Evolutionary conservation across 2,113 vertebrate species (phyloP), one percentile per base, ranked within the genome.

Genomic region (Zingel zingel): DNA sequence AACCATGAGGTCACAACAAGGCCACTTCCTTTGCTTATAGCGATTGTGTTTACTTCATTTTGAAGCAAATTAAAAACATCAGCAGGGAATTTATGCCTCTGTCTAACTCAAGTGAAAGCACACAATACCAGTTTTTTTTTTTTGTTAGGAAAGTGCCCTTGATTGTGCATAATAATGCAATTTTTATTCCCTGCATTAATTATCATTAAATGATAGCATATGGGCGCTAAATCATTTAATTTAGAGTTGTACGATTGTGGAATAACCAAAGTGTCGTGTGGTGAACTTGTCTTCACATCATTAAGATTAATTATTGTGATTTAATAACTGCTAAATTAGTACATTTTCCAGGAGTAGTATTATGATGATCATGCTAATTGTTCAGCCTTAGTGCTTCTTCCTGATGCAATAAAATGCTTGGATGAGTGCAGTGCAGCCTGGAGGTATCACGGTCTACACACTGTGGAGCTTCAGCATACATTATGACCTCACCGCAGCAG

Each of bases 401-500:
- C 53, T 66, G 51, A 56, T 51, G 36, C 33, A 53, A 68, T 74
- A 16, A 63, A 72, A 21, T 10, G 58, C 57, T 23, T 5, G 53
- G 36, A 33, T 57, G 61, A 23, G 36, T 51, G 47, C 47, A 6
- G 30, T 9, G 27, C 13, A 36, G 65, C 48, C 23, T 63, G 57
- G 71, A 53, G 81, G 33, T 74, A 68, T 83, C 68, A 30, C 33
- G 5, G 12, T 13, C 80, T 74, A 65, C 75, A 71, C 27, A 65
- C 30, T 25, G 73, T 10, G 53, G 70, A 50, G 59, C 64, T 63
- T 50, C 53, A 23, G 53, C 16, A 14, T 43, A 23, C n/a, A 66
- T 67, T 65, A 86, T 77, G 88, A 84, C 87, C 68, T 86, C 80
- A 81, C 78, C 58, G 83, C 77, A 14, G 78, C 68, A 33, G 79